Evolutionary conservation across 2,113 vertebrate genomes (phyloP).

Genomic region (Cynoglossus semilaevis): DNA sequence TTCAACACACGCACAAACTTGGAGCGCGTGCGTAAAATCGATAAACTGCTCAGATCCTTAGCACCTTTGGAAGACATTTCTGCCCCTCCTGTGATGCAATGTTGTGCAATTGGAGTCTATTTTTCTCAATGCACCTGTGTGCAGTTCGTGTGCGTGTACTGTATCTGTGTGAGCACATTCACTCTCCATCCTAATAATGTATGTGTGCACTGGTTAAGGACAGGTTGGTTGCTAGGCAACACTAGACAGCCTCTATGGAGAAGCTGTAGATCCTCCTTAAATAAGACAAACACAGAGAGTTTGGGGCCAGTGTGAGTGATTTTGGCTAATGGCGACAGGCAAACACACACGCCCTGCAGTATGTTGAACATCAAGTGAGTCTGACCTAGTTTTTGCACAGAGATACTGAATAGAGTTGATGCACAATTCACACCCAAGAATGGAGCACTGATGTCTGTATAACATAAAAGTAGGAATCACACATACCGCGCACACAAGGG

Average conservation of each 20-base stretch:
- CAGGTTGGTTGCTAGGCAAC: conserved; percentile 72
- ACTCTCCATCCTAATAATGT: conserved; percentile 21
- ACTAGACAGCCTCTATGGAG: conserved; percentile 47
- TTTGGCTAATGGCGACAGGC: conserved; percentile 17
- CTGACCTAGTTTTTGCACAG: conserved; percentile 66
- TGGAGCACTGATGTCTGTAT: conserved; percentile 42
- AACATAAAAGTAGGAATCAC: conserved; percentile 10
- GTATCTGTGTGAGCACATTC: background rate
- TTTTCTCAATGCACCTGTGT: conserved; percentile 60
- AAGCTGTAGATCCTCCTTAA: conserved; percentile 47
- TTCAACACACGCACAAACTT: conserved; percentile 15
- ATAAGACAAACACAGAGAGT: conserved; percentile 43
- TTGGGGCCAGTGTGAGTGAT: conserved; percentile 32
- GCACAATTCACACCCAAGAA: conserved; percentile 30
- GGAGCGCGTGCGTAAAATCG: conserved; percentile 29
- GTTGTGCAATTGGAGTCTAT: conserved; percentile 48
- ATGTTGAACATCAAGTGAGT: conserved; percentile 35
- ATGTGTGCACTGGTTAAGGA: conserved; percentile 49
- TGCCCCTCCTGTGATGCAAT: conserved; percentile 64
- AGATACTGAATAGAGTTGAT: conserved; percentile 34
- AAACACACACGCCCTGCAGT: conserved; percentile 30
- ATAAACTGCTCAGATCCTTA: conserved; percentile 20
- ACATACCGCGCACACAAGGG: background rate
- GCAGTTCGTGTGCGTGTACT: conserved; percentile 4
- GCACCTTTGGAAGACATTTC: conserved; percentile 29